Conservation (phyloP, 2,888 invertebrate species). For the Eristalinus sepulchralis region DNA sequence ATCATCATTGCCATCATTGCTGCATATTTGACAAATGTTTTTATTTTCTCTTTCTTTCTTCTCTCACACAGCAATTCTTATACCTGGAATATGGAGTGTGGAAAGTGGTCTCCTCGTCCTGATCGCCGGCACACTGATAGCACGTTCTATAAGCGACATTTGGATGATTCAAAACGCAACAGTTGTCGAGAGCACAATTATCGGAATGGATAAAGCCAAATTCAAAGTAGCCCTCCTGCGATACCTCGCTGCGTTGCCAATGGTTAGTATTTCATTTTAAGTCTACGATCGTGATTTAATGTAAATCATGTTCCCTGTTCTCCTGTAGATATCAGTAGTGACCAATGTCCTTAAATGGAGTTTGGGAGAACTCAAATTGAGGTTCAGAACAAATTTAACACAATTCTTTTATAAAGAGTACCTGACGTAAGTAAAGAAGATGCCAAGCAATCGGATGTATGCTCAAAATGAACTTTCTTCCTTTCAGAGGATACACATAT, state of each 20-base stretch:
- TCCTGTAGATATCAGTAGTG: constrained; percentile 92
- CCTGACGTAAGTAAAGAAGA: constrained; percentile 88
- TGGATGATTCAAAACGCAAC: constrained; percentile 99
- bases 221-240: constrained; percentile 89
- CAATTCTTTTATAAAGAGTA: constrained; percentile 94
- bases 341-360: constrained; percentile 97
- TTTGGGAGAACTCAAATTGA: constrained; percentile 94
- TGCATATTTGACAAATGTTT: too few species aligned
- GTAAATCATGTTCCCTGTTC: constrained; percentile 65
- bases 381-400: constrained; percentile 94
- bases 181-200: constrained; percentile 96
- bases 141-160: constrained; percentile 96
- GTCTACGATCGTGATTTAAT: neutral
- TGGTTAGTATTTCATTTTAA: constrained; percentile 80
- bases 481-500: constrained; percentile 93
- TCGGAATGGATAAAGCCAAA: constrained; percentile 89
- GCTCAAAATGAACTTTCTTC: neutral
- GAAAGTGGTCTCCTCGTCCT: constrained; percentile 88
- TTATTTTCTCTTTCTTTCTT: neutral
- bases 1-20: too few species aligned
- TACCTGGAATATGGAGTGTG: constrained; percentile 89
- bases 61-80: constrained; percentile 83
- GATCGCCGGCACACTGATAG: constrained; percentile 90
- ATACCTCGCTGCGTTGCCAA: constrained; percentile 92
- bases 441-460: neutral